Conservation (phyloP, 2,888 invertebrate genomes). For the Invenusta paracnida region DNA sequence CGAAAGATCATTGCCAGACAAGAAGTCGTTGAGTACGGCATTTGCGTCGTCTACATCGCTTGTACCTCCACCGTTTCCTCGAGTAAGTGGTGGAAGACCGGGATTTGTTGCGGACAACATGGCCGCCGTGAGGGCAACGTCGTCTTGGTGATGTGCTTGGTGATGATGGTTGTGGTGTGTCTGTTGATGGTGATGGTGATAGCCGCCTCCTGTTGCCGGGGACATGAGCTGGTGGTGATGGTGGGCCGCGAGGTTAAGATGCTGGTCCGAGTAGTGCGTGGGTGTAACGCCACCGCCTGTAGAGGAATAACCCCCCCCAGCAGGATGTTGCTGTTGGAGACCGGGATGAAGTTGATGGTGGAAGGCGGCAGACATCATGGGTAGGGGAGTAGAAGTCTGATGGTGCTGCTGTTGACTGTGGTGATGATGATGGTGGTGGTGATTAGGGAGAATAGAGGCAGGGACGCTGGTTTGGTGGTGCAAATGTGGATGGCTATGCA, state of each 20-base stretch:
- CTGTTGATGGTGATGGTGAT: background rate
- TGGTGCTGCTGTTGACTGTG: background rate
- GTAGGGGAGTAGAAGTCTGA: background rate
- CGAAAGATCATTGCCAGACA: too few relatives aligned
- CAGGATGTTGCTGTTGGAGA: conserved; percentile 38
- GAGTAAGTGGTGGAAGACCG: conserved; percentile 55
- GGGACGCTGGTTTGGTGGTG: background rate
- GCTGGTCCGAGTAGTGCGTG: too few relatives aligned
- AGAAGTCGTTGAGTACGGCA: conserved; percentile 46
- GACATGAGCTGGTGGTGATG: too few relatives aligned
- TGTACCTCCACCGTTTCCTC: conserved; percentile 54
- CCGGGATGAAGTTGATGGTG: background rate
- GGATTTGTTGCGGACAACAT: conserved; percentile 48
- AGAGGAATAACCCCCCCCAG: too few relatives aligned
- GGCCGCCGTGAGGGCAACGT: conserved; percentile 26
- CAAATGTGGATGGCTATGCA: background rate
- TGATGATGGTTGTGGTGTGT: background rate
- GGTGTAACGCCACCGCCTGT: too few relatives aligned
- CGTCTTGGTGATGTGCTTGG: background rate
- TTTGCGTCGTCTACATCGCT: conserved; percentile 53
- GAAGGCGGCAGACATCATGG: background rate
- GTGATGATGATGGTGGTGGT: too few relatives aligned
- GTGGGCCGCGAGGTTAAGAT: conserved; percentile 10
- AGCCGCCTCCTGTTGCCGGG: background rate
- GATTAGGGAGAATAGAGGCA: too few relatives aligned